Conservation (phyloP, 1,140 invertebrate genomes). For the Drosophila watanabei region DNA sequence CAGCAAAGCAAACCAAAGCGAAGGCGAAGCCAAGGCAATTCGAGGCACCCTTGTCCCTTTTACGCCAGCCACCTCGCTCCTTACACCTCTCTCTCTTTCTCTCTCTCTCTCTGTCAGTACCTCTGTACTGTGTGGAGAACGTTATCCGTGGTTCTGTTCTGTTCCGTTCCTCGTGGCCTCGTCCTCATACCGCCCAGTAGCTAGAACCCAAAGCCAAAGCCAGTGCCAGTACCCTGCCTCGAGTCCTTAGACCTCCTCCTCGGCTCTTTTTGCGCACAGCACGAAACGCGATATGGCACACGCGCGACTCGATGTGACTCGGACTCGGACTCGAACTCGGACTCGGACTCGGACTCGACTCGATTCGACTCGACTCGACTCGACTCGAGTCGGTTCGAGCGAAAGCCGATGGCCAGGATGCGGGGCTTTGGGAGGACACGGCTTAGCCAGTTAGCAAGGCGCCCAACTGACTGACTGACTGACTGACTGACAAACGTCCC, state of each 20-base stretch:
- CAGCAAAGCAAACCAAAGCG: conserved; percentile 12
- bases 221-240: conserved; percentile 1
- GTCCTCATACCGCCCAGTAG: conserved; percentile 25
- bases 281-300: conserved; percentile 69
- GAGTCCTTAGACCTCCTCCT: conserved; percentile 34
- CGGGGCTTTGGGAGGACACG: conserved; percentile 1
- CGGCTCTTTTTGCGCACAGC: conserved; percentile 74
- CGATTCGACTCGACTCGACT: not conserved
- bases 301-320: conserved; percentile 54
- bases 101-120: not conserved
- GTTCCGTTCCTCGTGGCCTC: conserved; percentile 39
- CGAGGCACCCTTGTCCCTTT: conserved; percentile 42
- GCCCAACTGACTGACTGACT: conserved; percentile 46
- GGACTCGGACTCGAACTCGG: conserved; percentile 19
- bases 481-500: conserved; percentile 22
- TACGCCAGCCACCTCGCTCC: conserved; percentile 25
- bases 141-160: conserved; percentile 4
- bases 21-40: conserved; percentile 59
- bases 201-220: conserved; percentile 6
- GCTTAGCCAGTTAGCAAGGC: conserved; percentile 77
- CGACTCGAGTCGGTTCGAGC: conserved; percentile 18
- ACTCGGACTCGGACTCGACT: conserved; percentile 27
- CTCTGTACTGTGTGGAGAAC: not conserved
- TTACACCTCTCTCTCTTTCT: not conserved
- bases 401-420: conserved; percentile 21